phyloP scores from a whole-genome alignment of 2,888 invertebrate genomes.

The Brachylomia viminalis region DNA sequence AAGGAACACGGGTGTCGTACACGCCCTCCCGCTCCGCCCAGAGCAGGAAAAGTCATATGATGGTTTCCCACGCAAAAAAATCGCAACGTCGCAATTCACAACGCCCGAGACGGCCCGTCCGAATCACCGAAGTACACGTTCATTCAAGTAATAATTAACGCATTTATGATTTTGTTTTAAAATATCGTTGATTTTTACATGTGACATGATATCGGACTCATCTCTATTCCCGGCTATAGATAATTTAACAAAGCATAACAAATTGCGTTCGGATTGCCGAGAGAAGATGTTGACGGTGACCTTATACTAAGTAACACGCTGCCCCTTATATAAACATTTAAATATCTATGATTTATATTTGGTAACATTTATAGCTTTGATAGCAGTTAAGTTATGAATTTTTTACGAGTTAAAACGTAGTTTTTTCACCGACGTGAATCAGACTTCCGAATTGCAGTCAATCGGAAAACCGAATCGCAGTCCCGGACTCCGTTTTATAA shows the following conservation, averaged over 20 bases:
- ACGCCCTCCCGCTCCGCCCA: too few species aligned
- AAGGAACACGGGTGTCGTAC: too few species aligned
- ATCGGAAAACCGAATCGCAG: not conserved
- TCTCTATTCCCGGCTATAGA: not conserved
- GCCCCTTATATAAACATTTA: not conserved
- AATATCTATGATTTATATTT: slow-evolving; percentile 1
- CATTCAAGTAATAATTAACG: too few species aligned
- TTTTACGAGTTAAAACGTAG: not conserved
- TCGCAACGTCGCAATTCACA: too few species aligned
- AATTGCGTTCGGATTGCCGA: not conserved
- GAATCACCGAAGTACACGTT: too few species aligned
- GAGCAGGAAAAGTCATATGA: too few species aligned
- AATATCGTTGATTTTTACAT: too few species aligned
- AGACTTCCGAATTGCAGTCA: not conserved
- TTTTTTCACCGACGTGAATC: not conserved
- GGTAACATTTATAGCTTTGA: not conserved
- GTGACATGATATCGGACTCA: too few species aligned
- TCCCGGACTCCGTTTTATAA: not conserved
- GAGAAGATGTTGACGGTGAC: not conserved
- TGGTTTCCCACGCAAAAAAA: too few species aligned
- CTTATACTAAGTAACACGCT: not conserved
- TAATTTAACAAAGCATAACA: not conserved
- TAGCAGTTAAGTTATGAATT: not conserved
- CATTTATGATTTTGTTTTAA: too few species aligned
- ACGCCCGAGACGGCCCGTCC: too few species aligned